These are phyloP conservation scores for Anoplopoma fimbria DNA, from an alignment of 2,113 vertebrate species.

Conservation along the genomic window DNA sequence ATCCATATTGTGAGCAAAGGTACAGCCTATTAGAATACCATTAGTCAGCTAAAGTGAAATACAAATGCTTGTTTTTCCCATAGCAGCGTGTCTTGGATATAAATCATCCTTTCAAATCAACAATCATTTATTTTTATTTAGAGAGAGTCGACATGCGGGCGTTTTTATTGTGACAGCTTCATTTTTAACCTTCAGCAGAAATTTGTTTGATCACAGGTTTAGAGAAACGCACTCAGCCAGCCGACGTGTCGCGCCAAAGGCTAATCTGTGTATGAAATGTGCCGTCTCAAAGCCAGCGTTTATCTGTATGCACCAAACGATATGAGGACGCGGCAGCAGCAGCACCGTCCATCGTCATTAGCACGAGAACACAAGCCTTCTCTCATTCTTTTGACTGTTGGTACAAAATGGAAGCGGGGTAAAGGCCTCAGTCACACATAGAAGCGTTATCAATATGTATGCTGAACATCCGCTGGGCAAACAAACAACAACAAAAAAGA, in stretches of 20 bases:
- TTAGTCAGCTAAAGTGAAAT: constrained; percentile 16
- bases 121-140: neutral
- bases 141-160: neutral
- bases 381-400: constrained; percentile 8
- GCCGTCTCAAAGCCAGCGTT: constrained; percentile 16
- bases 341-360: neutral
- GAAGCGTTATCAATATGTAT: neutral
- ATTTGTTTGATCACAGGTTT: constrained; percentile 46
- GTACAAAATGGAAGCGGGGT: neutral
- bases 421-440: neutral
- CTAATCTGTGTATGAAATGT: constrained; percentile 43
- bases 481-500: neutral
- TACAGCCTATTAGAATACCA: constrained; percentile 10
- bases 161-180: constrained; percentile 42
- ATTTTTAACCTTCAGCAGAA: constrained; percentile 50
- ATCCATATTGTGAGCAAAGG: neutral
- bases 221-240: constrained; percentile 43
- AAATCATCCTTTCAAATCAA: constrained; percentile 31
- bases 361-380: neutral
- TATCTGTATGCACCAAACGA: constrained; percentile 38
- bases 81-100: constrained; percentile 3
- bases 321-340: constrained; percentile 3
- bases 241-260: constrained; percentile 26
- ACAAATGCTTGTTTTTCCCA: constrained; percentile 3
- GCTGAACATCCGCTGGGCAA: neutral